Conservation (phyloP, 1,140 invertebrate species). For the Lepidurus apus region DNA sequence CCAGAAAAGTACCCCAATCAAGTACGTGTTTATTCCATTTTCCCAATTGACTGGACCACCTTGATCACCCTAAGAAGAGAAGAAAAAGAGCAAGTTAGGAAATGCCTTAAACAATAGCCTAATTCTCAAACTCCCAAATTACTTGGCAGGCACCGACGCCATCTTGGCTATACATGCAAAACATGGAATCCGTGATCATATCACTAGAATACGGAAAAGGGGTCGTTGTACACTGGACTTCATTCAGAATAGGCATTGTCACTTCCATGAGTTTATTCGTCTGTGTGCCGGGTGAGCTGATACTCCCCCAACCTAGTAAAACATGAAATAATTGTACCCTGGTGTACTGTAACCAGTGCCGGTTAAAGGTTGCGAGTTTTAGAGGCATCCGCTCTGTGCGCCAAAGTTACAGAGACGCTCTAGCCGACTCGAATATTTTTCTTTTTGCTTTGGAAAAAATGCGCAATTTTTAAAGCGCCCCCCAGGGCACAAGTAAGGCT, state of each 20-base stretch:
- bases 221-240: slow-evolving; percentile 46
- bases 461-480: too few relatives aligned
- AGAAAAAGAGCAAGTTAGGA: too few relatives aligned
- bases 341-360: neutral
- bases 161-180: slow-evolving; percentile 59
- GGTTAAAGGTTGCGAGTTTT: neutral
- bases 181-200: slow-evolving; percentile 50
- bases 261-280: slow-evolving; percentile 55
- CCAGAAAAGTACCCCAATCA: slow-evolving; percentile 46
- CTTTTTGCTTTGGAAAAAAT: too few relatives aligned
- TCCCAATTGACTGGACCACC: neutral
- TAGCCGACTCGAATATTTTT: too few relatives aligned
- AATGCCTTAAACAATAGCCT: neutral
- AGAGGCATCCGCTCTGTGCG: neutral
- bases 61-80: neutral
- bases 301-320: slow-evolving; percentile 58
- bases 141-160: slow-evolving; percentile 60
- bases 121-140: neutral
- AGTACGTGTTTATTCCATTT: neutral
- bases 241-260: slow-evolving; percentile 52
- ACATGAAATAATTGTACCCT: neutral
- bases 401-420: neutral
- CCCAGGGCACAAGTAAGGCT: too few relatives aligned
- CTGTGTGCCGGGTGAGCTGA: slow-evolving; percentile 44
- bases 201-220: slow-evolving; percentile 35